Evolutionary conservation across 1,140 invertebrate genomes (phyloP).

Genomic region (Dendrolimus kikuchii): DNA sequence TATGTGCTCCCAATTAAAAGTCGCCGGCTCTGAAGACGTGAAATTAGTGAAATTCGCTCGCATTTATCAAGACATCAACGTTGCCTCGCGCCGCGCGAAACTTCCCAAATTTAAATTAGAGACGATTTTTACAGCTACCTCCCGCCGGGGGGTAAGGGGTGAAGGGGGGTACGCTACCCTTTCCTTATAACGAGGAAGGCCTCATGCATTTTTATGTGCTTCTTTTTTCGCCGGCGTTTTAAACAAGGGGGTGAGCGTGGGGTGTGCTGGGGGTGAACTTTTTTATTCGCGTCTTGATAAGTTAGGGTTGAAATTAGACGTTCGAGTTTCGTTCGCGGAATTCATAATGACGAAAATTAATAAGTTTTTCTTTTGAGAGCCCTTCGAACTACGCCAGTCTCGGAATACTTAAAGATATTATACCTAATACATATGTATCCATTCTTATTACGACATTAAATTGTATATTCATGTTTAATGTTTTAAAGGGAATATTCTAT

Average conservation of each 20-base stretch:
- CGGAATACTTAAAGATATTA: slow-evolving; percentile 23
- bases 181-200: slow-evolving; percentile 73
- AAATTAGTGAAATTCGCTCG: slow-evolving; percentile 66
- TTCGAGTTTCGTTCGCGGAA: slow-evolving; percentile 71
- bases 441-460: neutral
- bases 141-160: slow-evolving; percentile 33
- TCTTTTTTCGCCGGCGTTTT: slow-evolving; percentile 74
- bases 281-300: slow-evolving; percentile 74
- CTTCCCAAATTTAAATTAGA: slow-evolving; percentile 73
- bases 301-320: slow-evolving; percentile 73
- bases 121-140: slow-evolving; percentile 71
- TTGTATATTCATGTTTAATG: too few relatives aligned
- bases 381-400: slow-evolving; percentile 36
- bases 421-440: neutral
- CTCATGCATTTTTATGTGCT: slow-evolving; percentile 75
- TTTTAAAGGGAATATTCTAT: too few relatives aligned
- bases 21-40: slow-evolving; percentile 59
- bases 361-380: slow-evolving; percentile 67
- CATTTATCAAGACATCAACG: slow-evolving; percentile 71
- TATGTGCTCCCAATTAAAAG: slow-evolving; percentile 68
- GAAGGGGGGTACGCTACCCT: slow-evolving; percentile 61
- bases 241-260: slow-evolving; percentile 71
- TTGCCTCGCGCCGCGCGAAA: slow-evolving; percentile 63
- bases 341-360: slow-evolving; percentile 72
- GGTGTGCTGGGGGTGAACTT: slow-evolving; percentile 61